A percentile compares a stretch with the other conserved stretches of the same genome.
phyloP scores from a whole-genome alignment of 2,888 invertebrate species.

The Nymphalis urticae region DNA sequence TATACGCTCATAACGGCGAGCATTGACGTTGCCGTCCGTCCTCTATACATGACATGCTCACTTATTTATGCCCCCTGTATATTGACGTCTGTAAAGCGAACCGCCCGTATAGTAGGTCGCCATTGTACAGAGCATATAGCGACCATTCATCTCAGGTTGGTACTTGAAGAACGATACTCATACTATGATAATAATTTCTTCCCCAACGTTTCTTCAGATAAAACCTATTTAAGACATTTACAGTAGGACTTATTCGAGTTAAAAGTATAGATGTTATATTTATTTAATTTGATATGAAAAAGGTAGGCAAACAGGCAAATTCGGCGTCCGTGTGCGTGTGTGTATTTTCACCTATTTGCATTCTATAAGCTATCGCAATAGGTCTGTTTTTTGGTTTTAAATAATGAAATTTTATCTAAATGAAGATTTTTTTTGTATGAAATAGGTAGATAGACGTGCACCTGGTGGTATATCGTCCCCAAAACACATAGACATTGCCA shows the following conservation, averaged over 20 bases:
- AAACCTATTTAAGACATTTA: conserved; percentile 9
- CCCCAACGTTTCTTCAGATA: conserved; percentile 23
- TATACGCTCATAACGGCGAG: conserved; percentile 50
- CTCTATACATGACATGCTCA: conserved; percentile 61
- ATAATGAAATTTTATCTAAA: no score
- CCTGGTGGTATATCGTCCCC: no score
- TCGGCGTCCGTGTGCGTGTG: no score
- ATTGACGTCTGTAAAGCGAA: conserved; percentile 48
- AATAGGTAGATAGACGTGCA: no score
- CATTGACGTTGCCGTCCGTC: conserved; percentile 49
- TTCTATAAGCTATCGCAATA: no score
- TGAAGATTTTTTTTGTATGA: no score
- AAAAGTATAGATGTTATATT: neutral
- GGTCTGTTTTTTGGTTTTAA: no score
- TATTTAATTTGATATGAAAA: neutral
- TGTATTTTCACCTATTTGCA: no score
- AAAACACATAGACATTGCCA: no score
- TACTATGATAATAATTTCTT: conserved; percentile 61
- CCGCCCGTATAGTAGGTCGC: conserved; percentile 68
- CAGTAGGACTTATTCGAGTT: conserved; percentile 5
- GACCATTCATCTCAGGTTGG: conserved; percentile 60
- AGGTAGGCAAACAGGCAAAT: neutral
- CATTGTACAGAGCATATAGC: conserved; percentile 52
- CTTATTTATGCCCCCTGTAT: conserved; percentile 49
- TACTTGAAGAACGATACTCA: conserved; percentile 57